phyloP scores from a whole-genome alignment of 2,113 vertebrate genomes.

The Myrmecophaga tridactyla region DNA sequence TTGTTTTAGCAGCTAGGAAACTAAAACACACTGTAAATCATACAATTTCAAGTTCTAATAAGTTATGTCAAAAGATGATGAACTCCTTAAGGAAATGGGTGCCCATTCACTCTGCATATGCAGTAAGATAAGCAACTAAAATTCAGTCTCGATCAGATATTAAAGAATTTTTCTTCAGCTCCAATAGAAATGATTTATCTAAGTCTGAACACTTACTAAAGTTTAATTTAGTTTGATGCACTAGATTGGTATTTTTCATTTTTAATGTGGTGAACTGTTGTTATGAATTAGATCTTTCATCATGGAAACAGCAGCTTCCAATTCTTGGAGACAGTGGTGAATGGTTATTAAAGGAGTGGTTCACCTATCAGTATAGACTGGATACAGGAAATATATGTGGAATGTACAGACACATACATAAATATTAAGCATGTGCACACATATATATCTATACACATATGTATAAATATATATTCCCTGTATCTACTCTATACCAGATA shows the following conservation, averaged over 20 bases:
- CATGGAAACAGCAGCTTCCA: constrained; percentile 41
- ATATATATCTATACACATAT: neutral
- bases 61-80: neutral
- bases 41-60: neutral
- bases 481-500: too few relatives aligned
- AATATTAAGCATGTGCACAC: neutral
- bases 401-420: too few relatives aligned
- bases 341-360: constrained; percentile 43
- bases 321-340: constrained; percentile 52
- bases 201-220: constrained; percentile 70
- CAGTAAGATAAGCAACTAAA: constrained; percentile 33
- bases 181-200: constrained; percentile 59
- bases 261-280: constrained; percentile 64
- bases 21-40: neutral
- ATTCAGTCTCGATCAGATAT: constrained; percentile 48
- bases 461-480: too few relatives aligned
- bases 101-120: constrained; percentile 20
- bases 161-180: constrained; percentile 56
- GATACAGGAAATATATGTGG: neutral
- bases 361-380: constrained; percentile 43
- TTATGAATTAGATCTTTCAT: constrained; percentile 67
- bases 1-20: too few relatives aligned
- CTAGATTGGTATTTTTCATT: constrained; percentile 59
- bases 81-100: constrained; percentile 22
- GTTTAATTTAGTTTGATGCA: constrained; percentile 68